Percentiles rank a stretch among this genome's conserved stretches.
These are phyloP conservation scores for Kryptolebias marmoratus DNA, from an alignment of 2,113 vertebrate species.

Conservation along the genomic window DNA sequence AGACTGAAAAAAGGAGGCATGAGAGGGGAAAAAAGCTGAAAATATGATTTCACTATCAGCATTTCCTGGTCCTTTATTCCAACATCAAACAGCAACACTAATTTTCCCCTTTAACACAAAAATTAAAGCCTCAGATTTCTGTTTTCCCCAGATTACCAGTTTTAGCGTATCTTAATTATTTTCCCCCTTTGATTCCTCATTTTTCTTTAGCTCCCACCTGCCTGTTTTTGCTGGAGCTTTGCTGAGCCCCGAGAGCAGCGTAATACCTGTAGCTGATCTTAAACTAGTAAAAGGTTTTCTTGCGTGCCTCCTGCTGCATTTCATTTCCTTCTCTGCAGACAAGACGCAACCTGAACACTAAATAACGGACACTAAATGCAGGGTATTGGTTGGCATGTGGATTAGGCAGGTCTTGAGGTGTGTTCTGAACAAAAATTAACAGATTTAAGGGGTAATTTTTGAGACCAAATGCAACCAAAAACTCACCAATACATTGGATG, in stretches of 20 bases:
- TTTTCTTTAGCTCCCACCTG: conserved; percentile 28
- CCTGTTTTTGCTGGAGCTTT: conserved; percentile 41
- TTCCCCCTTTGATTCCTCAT: conserved; percentile 40
- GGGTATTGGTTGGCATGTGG: conserved; percentile 8
- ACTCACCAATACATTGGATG: conserved; percentile 7
- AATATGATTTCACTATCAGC: conserved; percentile 18
- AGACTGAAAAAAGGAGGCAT: background rate
- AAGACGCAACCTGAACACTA: conserved; percentile 14
- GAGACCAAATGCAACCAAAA: conserved; percentile 15
- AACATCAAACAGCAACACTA: conserved; percentile 37
- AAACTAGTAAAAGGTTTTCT: conserved; percentile 57
- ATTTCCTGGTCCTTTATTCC: conserved; percentile 20
- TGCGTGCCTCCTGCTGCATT: conserved; percentile 49
- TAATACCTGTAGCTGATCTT: conserved; percentile 68
- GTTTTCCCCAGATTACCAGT: conserved; percentile 37
- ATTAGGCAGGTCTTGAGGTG: conserved; percentile 5
- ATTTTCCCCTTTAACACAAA: conserved; percentile 24
- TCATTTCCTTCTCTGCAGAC: conserved; percentile 55
- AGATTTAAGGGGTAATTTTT: background rate
- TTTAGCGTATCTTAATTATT: conserved; percentile 34
- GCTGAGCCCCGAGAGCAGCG: conserved; percentile 51
- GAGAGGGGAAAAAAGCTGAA: background rate
- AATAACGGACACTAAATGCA: conserved; percentile 25
- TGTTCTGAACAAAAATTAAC: background rate
- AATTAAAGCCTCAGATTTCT: conserved; percentile 44